Base-by-base conservation (phyloP, 2,113 vertebrate species). In the Thunnus thynnus region DNA sequence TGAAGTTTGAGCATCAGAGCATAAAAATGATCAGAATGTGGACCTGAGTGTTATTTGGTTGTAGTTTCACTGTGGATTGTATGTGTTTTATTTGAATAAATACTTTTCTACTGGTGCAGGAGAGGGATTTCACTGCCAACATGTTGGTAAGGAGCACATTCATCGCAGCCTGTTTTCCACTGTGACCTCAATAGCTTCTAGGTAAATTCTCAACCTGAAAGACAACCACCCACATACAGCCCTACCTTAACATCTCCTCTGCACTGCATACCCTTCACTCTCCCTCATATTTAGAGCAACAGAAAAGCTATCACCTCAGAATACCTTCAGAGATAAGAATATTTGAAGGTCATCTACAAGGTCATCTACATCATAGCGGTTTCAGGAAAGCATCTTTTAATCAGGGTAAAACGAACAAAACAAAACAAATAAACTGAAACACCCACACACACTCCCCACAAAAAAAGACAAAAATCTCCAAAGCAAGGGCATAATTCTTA, bases 171-270 rank as follows among this genome's bases (percentile, higher is more conserved):
- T 0, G 5, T 68, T 74, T 73, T 50, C 66, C 65, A 46, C 54
- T n/a, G 17, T 55, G 73, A 80, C 81, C 64, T 86, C 57, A 67
- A 75, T 50, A 13, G 79, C 85, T 88, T 77, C 76, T 60, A 76
- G 80, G 68, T 75, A 83, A 78, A 87, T 32, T 63, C 68, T 80
- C 47, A 71, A 66, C 78, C 77, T 70, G 64, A 64, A 78, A 83
- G 72, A 78, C 61, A 88, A 17, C 77, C 80, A 13, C 86, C 89
- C 83, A 87, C 86, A 58, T 55, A 9, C 25, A 65, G 82, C 57
- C 71, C 36, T 64, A 82, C 80, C 86, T 80, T 52, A 56, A 41
- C 84, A 80, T 85, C 78, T 76, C 67, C 79, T 77, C 74, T 86
- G 72, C 73, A 71, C 67, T 61, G 73, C 66, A 64, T 16, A 47